A percentile compares a stretch with the other conserved stretches of the same genome.
Conservation (phyloP, 2,113 vertebrate genomes). For the Microtus richardsoni region DNA sequence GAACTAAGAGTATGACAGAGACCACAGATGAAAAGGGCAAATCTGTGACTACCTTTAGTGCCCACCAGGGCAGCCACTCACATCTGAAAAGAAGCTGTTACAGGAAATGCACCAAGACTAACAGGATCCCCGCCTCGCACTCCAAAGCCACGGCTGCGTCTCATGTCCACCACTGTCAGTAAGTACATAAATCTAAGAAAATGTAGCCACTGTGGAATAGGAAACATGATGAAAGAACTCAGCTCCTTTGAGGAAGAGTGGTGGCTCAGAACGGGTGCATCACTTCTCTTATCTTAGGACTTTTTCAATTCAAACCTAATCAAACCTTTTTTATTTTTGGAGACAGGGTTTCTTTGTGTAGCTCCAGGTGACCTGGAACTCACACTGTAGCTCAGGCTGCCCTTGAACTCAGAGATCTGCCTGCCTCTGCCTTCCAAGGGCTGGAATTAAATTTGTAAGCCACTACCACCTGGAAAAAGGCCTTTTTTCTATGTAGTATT, state of each 20-base stretch:
- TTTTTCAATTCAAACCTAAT: slow-evolving; percentile 41
- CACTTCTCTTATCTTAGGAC: not conserved
- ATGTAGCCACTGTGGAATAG: not conserved
- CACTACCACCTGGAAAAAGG: not conserved
- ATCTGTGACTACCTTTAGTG: slow-evolving; percentile 25
- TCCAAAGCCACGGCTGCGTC: not conserved
- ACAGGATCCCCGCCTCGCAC: not conserved
- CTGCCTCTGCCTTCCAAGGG: not conserved
- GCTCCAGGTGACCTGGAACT: not conserved
- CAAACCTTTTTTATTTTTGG: not conserved
- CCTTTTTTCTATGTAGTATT: not conserved
- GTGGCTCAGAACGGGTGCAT: not conserved
- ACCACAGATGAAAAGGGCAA: not conserved
- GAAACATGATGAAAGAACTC: not conserved
- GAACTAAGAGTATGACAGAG: not conserved
- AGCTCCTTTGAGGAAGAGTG: not conserved
- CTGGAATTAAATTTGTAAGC: not conserved
- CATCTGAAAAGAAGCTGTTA: slow-evolving; percentile 43
- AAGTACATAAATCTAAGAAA: not conserved
- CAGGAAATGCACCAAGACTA: slow-evolving; percentile 46
- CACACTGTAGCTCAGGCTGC: not conserved
- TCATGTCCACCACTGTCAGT: not conserved
- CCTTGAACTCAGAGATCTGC: not conserved
- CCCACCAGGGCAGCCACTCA: not conserved
- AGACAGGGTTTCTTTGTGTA: not conserved